Evolutionary conservation across 2,888 invertebrate species (phyloP), one percentile per base, ranked within the genome.

Genomic region (Carcina quercana): DNA sequence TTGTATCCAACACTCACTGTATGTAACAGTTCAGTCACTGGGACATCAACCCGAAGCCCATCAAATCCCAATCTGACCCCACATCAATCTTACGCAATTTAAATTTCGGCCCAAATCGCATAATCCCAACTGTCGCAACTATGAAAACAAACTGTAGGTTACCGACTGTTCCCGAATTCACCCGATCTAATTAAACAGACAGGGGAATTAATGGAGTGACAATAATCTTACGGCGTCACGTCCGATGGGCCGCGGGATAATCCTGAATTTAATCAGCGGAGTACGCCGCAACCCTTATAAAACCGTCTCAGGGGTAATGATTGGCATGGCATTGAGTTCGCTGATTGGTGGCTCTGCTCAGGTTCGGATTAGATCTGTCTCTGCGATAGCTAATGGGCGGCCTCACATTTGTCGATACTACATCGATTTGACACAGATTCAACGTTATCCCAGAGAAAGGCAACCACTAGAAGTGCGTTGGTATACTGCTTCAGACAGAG

Each of bases 181-280:
- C 11, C n/a, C 21, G 15, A 29, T 74, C 62, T 78, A 75, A 78
- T 76, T 76, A 74, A 73, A 70, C 64, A 62, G 60, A 59, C 59
- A 46, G 48, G 37, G 68, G 72, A n/a, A 74, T 78, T 75, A 79
- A 76, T 78, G 75, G 72, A 62, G 75, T 79, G 80, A 79, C 79
- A 78, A 79, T 79, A 79, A 79, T 79, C 72, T 78, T 67, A 68
- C 55, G 59, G 67, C 62, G 53, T 61, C 59, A 51, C 58, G 56
- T 53, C 60, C 57, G 53, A 51, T 49, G 56, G 65, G 62, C 51
- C 50, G 49, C 45, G 58, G 71, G 78, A 75, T 80, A 65, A 78
- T 68, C 72, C 73, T 48, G 57, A 74, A 74, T 76, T 75, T 78
- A 78, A 79, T 80, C 78, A 79, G 69, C 30, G 56, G 53, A 56